Base-by-base conservation (phyloP, 92 coral and sea anemone genomes). In the Porites evermanni region DNA sequence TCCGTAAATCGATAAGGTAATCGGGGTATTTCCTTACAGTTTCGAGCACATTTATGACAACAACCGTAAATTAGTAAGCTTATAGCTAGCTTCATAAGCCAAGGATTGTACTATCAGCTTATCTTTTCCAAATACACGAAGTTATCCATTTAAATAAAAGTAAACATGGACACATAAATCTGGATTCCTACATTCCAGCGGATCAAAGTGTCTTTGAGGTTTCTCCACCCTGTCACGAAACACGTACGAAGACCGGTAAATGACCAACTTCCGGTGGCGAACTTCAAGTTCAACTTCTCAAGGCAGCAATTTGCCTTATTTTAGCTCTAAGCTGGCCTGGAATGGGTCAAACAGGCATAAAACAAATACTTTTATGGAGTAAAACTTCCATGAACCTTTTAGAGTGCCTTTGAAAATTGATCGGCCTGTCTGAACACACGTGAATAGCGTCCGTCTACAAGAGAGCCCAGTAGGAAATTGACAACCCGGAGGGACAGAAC, bases 181-280 rank as follows among this genome's bases (percentile, higher is more conserved):
- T 83, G 63, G 72, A 72, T 73, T 64, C 65, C 87, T 81, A 29
- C 86, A 81, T 59, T 70, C 86, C 68, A 0, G 20, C 6, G 53
- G 64, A 74, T 59, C 51, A 83, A 83, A 63, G 71, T 21, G 61
- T 64, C 60, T 50, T 64, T 60, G 44, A 47, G 47, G 21, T 14
- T 51, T 64, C 72, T 29, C 63, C 87, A 83, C 79, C 80, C 72
- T 24, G 79, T 83, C 80, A 72, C 79, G 87, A 73, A 63, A 83
- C 44, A 1, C 86, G 51, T 9, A 74, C 74, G 26, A 1, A 68
- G 53, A 60, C 32, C 21, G 64, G 17, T 26, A 80, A 67, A 54
- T 69, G 11, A 67, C 11, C 44, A 64, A 81, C 86, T 81, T 81
- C 86, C 86, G 86, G 85, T 81, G 26, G 51, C n/a, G 8, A 18